A percentile compares a stretch with the other conserved stretches of the same genome.
phyloP scores from a whole-genome alignment of 2,888 invertebrate genomes.

The Drosophila vallismaia region DNA sequence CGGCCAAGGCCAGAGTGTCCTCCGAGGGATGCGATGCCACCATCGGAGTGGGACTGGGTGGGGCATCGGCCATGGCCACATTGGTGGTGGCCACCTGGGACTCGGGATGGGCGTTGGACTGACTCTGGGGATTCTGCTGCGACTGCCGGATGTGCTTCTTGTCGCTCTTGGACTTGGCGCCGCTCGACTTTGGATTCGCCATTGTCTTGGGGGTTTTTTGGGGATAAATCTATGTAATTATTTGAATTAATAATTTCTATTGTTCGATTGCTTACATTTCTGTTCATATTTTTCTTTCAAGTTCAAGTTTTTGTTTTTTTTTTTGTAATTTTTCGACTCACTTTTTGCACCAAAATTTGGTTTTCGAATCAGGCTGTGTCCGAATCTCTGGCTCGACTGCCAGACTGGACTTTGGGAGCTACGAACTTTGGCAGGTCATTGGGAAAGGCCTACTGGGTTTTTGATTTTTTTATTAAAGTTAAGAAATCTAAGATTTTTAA shows the following conservation, averaged over 20 bases:
- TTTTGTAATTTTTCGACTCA: neutral
- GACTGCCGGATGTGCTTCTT: neutral
- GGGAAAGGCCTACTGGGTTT: neutral
- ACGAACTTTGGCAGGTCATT: neutral
- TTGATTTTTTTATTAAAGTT: too few species aligned
- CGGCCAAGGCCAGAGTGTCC: constrained; percentile 23
- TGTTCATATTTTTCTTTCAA: too few species aligned
- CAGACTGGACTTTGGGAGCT: neutral
- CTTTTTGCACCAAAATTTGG: neutral
- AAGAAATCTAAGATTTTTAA: too few species aligned
- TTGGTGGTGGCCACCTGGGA: neutral
- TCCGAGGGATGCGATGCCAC: constrained; percentile 14
- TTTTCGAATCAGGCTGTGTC: neutral
- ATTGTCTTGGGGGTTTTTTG: constrained; percentile 1
- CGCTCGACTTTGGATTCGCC: constrained; percentile 10
- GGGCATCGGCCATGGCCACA: neutral
- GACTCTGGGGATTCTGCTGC: neutral
- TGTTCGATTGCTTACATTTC: too few species aligned
- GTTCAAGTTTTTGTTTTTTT: too few species aligned
- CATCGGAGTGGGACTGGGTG: neutral
- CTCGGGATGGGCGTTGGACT: neutral
- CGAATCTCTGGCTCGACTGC: constrained; percentile 12
- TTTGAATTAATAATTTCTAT: too few species aligned
- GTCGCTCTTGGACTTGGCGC: constrained; percentile 1
- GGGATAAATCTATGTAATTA: too few species aligned